phyloP scores from a whole-genome alignment of 2,888 invertebrate genomes.

The Meloe dianella region DNA sequence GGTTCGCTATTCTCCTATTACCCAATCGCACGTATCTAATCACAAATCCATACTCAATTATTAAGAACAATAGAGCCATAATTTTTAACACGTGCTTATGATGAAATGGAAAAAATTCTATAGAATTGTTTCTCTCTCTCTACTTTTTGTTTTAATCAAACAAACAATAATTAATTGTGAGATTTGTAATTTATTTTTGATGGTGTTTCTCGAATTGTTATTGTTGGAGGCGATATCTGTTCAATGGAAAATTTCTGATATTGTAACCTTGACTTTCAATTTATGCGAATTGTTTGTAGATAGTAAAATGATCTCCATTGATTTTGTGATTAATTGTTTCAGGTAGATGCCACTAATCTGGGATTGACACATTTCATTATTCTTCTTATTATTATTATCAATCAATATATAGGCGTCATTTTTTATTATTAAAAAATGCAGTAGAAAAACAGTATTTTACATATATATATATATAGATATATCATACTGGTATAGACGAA shows the following conservation, averaged over 20 bases:
- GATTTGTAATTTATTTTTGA: constrained; percentile 10
- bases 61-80: constrained; percentile 6
- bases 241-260: constrained; percentile 1
- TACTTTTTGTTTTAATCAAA: neutral
- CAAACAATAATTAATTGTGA: constrained; percentile 14
- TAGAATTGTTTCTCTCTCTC: neutral
- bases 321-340: constrained; percentile 38
- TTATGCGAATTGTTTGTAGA: constrained; percentile 14
- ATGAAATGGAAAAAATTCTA: neutral
- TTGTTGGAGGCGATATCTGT: neutral
- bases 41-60: neutral
- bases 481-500: constrained; percentile 35
- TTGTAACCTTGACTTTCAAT: constrained; percentile 2
- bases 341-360: constrained; percentile 30
- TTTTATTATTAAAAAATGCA: constrained; percentile 38
- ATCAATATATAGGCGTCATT: constrained; percentile 37
- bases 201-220: neutral
- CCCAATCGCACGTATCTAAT: neutral
- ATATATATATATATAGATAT: too few relatives aligned
- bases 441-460: constrained; percentile 40
- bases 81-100: constrained; percentile 5
- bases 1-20: neutral
- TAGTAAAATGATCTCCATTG: constrained; percentile 15
- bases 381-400: neutral
- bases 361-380: constrained; percentile 29